Conservation (phyloP, 2,113 vertebrate genomes). For the Campylomormyrus tamandua region DNA sequence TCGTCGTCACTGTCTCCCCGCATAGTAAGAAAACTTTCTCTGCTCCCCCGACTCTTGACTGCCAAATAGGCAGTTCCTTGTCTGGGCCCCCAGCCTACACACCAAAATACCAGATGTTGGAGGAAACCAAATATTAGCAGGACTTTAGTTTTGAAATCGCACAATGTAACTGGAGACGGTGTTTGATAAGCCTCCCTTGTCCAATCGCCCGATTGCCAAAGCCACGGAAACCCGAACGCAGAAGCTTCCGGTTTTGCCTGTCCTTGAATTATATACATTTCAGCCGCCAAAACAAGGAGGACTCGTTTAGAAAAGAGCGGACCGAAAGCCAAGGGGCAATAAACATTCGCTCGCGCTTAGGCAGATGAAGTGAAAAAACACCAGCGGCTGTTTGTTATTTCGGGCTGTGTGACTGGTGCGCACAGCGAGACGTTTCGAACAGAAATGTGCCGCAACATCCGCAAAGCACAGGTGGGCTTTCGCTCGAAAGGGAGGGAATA, state of each 20-base stretch:
- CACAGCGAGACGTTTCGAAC: background rate
- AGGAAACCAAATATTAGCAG: conserved; percentile 38
- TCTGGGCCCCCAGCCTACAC: conserved; percentile 31
- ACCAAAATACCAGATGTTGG: conserved; percentile 54
- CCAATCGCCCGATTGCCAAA: conserved; percentile 22
- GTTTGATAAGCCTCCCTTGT: conserved; percentile 37
- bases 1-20: conserved; percentile 35
- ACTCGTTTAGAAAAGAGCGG: background rate
- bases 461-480: background rate
- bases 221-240: conserved; percentile 33
- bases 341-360: background rate
- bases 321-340: background rate
- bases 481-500: background rate
- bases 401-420: background rate
- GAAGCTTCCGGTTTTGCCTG: conserved; percentile 29
- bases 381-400: background rate
- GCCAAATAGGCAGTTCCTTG: conserved; percentile 13
- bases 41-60: conserved; percentile 18
- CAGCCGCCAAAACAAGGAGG: background rate
- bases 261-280: conserved; percentile 35
- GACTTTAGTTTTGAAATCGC: conserved; percentile 34
- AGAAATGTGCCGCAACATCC: background rate
- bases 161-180: conserved; percentile 50
- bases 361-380: background rate
- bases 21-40: conserved; percentile 46